Conservation (phyloP, 2,797 vertebrate genomes). For the Sebastes trivittatus region DNA sequence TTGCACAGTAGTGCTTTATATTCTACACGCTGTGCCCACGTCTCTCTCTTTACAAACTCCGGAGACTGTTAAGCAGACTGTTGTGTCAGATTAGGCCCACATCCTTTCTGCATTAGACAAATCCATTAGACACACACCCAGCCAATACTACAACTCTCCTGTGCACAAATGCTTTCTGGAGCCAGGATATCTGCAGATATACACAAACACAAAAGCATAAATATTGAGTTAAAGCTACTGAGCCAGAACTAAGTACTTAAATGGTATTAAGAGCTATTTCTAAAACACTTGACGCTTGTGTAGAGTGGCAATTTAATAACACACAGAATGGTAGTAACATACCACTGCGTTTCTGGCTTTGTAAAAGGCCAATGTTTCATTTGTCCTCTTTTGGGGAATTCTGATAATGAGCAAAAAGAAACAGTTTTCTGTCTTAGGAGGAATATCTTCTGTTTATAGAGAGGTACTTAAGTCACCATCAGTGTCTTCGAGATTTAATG, state of each 20-base stretch:
- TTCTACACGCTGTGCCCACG: slow-evolving; percentile 8
- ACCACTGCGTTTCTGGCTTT: neutral
- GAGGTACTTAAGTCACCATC: slow-evolving; percentile 20
- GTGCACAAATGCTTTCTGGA: slow-evolving; percentile 6
- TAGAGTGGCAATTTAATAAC: neutral
- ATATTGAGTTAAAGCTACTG: neutral
- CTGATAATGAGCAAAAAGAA: neutral
- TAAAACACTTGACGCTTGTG: neutral
- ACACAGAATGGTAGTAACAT: neutral
- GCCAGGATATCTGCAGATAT: neutral
- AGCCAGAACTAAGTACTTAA: slow-evolving; percentile 1
- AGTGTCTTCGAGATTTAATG: slow-evolving; percentile 43
- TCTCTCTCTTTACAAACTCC: slow-evolving; percentile 29
- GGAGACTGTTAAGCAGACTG: slow-evolving; percentile 21
- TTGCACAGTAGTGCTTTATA: slow-evolving; percentile 26
- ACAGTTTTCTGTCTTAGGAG: neutral
- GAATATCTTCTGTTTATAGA: slow-evolving; percentile 32
- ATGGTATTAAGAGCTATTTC: neutral
- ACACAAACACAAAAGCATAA: slow-evolving; percentile 6
- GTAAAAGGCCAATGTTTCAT: neutral
- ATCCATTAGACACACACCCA: slow-evolving; percentile 57
- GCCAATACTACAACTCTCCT: slow-evolving; percentile 11
- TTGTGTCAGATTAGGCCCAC: slow-evolving; percentile 43
- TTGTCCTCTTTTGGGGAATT: slow-evolving; percentile 5
- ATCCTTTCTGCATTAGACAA: slow-evolving; percentile 60